Base-by-base conservation (phyloP, 2,797 vertebrate genomes). In the Diceros bicornis region DNA sequence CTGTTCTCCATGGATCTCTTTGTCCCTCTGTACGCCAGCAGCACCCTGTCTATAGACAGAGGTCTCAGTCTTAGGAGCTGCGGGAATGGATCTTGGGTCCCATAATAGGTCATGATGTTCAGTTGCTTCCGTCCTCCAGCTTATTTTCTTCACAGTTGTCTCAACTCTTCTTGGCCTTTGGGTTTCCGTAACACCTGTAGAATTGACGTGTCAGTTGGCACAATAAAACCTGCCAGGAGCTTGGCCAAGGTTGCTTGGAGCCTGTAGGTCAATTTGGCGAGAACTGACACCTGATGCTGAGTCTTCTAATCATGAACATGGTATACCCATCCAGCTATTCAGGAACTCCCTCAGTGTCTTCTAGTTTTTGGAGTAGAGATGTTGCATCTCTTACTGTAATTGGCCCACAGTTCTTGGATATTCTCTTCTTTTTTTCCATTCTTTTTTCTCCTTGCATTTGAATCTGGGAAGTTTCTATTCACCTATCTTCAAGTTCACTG, bases 61-160 rank as follows among this genome's bases (percentile, higher is more conserved):
- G 61, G 3, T 4, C 37, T 41, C 10, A 37, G 20, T 20, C 55
- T 47, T 21, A 7, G 7, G 32, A n/a, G 41, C 27, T 17, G 34
- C 29, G 4, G 21, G 29, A 20, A 21, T 10, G 69, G 69, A 7
- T 23, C 41, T 17, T 5, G 13, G 59, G 17, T 66, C 27, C 55
- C 16, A 6, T 4, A 3, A 7, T 18, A 27, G 17, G 17, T 55
- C 14, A 6, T 37, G 7, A 17, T 23, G 66, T 4, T 69, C 50
- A 21, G 3, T 8, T 41, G 18, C 2, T 8, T 44, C 12, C 0
- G 9, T 5, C 47, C 34, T 20, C 13, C 0, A 2, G 25, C 32
- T 23, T 55, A 23, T 11, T 11, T 25, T 10, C 50, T 32, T 32
- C 61, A 8, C 2, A 27, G 21, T 6, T 4, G 16, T 57, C 75